phyloP scores from a whole-genome alignment of 1,140 invertebrate species.

The Drosophila takahashii region DNA sequence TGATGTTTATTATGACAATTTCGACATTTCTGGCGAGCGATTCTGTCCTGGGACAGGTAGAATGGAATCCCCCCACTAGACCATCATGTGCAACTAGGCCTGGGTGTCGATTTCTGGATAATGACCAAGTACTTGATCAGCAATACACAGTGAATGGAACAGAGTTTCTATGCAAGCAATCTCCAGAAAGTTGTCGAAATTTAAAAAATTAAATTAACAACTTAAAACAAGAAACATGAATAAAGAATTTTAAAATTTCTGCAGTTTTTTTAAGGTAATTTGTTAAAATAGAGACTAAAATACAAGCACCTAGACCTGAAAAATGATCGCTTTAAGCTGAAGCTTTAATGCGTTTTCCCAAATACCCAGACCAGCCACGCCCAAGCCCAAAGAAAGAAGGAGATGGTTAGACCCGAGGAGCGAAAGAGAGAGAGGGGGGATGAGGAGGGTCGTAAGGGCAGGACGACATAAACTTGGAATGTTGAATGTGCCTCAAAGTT shows the following conservation, averaged over 20 bases:
- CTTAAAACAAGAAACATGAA: not conserved
- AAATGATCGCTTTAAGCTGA: constrained; percentile 1
- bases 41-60: too few relatives aligned
- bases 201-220: too few relatives aligned
- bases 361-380: constrained; percentile 32
- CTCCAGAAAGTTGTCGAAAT: not conserved
- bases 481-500: constrained; percentile 82
- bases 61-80: too few relatives aligned
- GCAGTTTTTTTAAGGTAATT: not conserved
- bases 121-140: not conserved
- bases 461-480: constrained; percentile 80
- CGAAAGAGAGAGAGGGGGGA: not conserved
- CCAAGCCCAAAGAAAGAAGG: constrained; percentile 13
- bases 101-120: not conserved
- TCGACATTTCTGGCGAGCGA: not conserved
- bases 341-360: constrained; percentile 17
- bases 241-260: too few relatives aligned
- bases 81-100: not conserved
- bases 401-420: not conserved
- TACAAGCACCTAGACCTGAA: constrained; percentile 3
- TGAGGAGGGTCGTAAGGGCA: constrained; percentile 13
- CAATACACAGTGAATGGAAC: not conserved
- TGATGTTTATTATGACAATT: not conserved
- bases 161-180: not conserved
- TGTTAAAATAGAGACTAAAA: not conserved